Evolutionary conservation across 2,113 vertebrate species (phyloP).

Genomic region (Phoxinus phoxinus): DNA sequence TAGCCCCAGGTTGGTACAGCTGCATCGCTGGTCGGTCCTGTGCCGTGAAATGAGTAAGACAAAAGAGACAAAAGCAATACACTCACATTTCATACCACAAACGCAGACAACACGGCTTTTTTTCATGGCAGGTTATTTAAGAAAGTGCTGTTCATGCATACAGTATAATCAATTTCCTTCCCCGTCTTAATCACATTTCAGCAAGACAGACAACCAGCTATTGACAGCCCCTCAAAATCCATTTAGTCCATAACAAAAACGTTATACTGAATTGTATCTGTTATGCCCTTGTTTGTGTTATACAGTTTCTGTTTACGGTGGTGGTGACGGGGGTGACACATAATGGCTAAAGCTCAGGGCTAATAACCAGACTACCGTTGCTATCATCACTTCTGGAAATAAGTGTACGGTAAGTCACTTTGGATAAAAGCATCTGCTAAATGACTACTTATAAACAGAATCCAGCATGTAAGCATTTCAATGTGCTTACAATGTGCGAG

Average conservation of each 20-base stretch:
- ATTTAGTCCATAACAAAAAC: not conserved
- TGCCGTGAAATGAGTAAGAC: constrained; percentile 59
- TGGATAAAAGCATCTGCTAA: not conserved
- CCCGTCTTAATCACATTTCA: constrained; percentile 36
- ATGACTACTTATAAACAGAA: not conserved
- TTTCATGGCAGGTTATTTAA: not conserved
- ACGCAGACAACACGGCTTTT: not conserved
- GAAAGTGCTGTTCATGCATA: constrained; percentile 37
- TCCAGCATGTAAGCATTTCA: not conserved
- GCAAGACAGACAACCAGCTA: constrained; percentile 37
- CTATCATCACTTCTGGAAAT: not conserved
- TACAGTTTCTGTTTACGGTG: not conserved
- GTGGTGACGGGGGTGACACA: not conserved
- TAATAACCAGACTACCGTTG: not conserved
- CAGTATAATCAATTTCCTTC: constrained; percentile 13
- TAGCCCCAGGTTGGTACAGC: constrained; percentile 88
- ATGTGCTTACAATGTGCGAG: not conserved
- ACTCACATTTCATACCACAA: constrained; percentile 42
- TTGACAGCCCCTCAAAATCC: constrained; percentile 43
- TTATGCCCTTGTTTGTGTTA: not conserved
- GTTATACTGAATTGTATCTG: not conserved
- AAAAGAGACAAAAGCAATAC: constrained; percentile 55
- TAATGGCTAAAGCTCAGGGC: constrained; percentile 1
- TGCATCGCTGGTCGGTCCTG: constrained; percentile 94
- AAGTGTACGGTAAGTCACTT: not conserved